phyloP scores from a whole-genome alignment of 2,113 vertebrate genomes.

The Microcebus jonahi region DNA sequence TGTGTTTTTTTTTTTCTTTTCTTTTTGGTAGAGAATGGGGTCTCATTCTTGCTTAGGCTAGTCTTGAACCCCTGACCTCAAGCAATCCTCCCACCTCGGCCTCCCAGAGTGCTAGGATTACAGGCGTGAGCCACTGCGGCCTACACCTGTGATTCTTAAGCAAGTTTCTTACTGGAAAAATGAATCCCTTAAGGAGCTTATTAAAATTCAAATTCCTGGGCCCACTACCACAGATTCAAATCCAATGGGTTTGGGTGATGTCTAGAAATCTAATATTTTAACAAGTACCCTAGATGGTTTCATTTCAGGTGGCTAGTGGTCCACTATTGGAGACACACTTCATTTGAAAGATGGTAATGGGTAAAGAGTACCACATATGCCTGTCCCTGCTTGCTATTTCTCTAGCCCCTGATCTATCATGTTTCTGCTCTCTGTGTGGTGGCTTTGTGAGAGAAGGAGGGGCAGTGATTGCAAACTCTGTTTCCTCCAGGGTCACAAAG shows the following conservation, averaged over 20 bases:
- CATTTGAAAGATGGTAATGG: not conserved
- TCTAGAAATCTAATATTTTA: slow-evolving; percentile 24
- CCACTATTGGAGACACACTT: not conserved
- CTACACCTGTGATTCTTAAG: not conserved
- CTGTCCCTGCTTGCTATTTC: slow-evolving; percentile 5
- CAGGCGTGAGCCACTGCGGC: no score
- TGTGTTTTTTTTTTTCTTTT: no score
- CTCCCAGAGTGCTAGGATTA: no score
- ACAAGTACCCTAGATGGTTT: not conserved
- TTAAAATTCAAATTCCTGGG: slow-evolving; percentile 23
- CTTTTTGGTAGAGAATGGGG: no score
- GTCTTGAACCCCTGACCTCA: no score
- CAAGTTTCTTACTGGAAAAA: not conserved
- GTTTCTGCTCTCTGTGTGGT: not conserved
- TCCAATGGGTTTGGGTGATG: not conserved
- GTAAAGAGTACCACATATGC: not conserved
- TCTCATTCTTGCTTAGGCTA: no score
- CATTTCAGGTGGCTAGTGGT: not conserved
- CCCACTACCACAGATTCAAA: not conserved
- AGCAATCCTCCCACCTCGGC: no score
- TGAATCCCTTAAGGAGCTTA: not conserved
- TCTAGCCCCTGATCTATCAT: not conserved
- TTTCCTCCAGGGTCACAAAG: slow-evolving; percentile 40
- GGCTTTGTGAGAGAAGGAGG: not conserved
- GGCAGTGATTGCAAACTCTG: not conserved